Conservation (phyloP, 2,113 vertebrate genomes). For the Chrysochloris asiatica region DNA sequence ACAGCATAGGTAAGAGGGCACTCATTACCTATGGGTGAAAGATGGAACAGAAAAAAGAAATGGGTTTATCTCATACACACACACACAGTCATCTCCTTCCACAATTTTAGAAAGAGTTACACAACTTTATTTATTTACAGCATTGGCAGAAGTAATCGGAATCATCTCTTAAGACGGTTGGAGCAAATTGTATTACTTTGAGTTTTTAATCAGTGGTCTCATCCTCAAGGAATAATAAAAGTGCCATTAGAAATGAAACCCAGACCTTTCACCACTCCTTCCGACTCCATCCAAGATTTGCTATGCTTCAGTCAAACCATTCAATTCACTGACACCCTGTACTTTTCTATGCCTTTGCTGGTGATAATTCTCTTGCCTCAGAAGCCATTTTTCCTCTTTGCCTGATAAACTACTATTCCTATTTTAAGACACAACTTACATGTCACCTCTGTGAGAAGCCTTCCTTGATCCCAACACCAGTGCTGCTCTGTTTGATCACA, state of each 20-base stretch:
- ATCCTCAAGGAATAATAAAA: conserved; percentile 11
- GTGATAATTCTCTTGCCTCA: background rate
- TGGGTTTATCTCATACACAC: background rate
- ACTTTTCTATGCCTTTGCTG: background rate
- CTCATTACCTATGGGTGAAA: too few relatives aligned
- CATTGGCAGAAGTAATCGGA: background rate
- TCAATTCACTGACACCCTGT: background rate
- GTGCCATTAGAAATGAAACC: background rate
- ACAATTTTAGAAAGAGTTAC: too few relatives aligned
- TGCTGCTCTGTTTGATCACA: background rate
- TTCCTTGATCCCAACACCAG: background rate
- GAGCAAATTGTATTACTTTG: background rate
- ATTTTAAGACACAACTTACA: conserved; percentile 3
- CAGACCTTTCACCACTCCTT: background rate
- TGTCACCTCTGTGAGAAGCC: background rate
- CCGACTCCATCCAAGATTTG: background rate
- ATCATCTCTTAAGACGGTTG: background rate
- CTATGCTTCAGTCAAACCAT: background rate
- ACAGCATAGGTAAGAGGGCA: background rate
- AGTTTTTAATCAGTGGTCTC: background rate
- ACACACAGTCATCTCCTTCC: background rate
- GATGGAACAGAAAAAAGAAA: too few relatives aligned
- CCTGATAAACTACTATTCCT: background rate
- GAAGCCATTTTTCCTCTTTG: background rate
- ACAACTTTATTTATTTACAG: background rate